Percentiles rank a stretch among this genome's conserved stretches.
Conservation (phyloP, 2,797 vertebrate species). For the Diplodus puntazzo region DNA sequence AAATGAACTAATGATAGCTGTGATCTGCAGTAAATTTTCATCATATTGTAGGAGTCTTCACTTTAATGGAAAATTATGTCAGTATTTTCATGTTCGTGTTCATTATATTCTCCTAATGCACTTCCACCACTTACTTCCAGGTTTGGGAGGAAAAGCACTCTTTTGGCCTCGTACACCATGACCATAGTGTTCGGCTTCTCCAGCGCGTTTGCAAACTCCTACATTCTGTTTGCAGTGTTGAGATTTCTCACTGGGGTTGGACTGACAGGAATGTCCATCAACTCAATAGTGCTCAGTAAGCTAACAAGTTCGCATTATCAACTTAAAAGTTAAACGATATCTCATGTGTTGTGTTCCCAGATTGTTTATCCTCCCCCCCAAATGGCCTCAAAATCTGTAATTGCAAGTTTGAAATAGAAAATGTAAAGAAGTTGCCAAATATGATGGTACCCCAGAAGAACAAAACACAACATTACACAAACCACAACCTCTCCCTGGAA, state of each 20-base stretch:
- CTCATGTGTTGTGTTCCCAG: background rate
- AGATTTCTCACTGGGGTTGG: slow-evolving; percentile 81
- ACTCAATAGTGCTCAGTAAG: slow-evolving; percentile 78
- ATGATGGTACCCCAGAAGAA: too few species aligned
- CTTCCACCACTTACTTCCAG: slow-evolving; percentile 41
- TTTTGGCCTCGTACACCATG: slow-evolving; percentile 76
- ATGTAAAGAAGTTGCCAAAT: too few species aligned
- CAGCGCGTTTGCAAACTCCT: slow-evolving; percentile 77
- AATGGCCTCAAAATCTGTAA: background rate
- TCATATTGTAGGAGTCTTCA: background rate
- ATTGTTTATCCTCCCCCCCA: background rate
- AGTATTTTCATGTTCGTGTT: background rate
- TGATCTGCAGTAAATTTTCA: too few species aligned
- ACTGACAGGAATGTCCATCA: slow-evolving; percentile 76
- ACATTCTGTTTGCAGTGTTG: slow-evolving; percentile 72
- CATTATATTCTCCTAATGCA: background rate
- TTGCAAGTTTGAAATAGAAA: background rate
- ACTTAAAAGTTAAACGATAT: too few species aligned
- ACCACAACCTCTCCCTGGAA: too few species aligned
- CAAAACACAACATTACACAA: too few species aligned
- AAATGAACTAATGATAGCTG: too few species aligned
- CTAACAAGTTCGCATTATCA: rapidly evolving
- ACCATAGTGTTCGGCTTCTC: slow-evolving; percentile 65
- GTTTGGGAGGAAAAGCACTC: slow-evolving; percentile 78
- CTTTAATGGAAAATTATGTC: background rate